Conservation (phyloP, 2,888 invertebrate genomes). For the Tuberolachnus salignus region DNA sequence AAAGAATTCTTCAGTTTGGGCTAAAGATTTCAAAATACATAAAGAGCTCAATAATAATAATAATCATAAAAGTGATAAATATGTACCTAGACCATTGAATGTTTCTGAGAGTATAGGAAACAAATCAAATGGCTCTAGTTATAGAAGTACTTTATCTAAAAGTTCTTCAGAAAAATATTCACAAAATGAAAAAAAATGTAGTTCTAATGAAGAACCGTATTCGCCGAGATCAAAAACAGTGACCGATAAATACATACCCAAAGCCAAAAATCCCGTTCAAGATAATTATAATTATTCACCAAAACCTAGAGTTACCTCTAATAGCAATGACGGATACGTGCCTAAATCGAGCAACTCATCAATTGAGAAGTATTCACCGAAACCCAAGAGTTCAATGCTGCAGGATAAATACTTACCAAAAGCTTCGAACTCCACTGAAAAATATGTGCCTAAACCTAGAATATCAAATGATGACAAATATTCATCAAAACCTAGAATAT, state of each 20-base stretch:
- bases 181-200: conserved; percentile 12
- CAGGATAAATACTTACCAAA: conserved; percentile 44
- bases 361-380: conserved; percentile 22
- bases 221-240: conserved; percentile 32
- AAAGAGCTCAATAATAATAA: conserved; percentile 46
- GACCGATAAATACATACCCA: conserved; percentile 31
- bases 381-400: conserved; percentile 34
- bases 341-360: conserved; percentile 26
- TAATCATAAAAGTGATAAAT: conserved; percentile 39
- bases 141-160: neutral
- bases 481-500: neutral
- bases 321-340: conserved; percentile 26
- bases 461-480: neutral
- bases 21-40: conserved; percentile 50
- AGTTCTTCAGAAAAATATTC: conserved; percentile 1
- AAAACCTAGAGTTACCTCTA: conserved; percentile 19
- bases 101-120: neutral
- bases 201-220: conserved; percentile 38
- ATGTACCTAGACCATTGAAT: conserved; percentile 28
- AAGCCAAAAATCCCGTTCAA: conserved; percentile 1
- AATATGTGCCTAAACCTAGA: conserved; percentile 20
- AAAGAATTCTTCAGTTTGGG: conserved; percentile 58
- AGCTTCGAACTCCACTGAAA: neutral
- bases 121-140: neutral
- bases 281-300: conserved; percentile 21